Conservation (phyloP, 1,140 invertebrate species). For the Caenorhabditis latens region DNA sequence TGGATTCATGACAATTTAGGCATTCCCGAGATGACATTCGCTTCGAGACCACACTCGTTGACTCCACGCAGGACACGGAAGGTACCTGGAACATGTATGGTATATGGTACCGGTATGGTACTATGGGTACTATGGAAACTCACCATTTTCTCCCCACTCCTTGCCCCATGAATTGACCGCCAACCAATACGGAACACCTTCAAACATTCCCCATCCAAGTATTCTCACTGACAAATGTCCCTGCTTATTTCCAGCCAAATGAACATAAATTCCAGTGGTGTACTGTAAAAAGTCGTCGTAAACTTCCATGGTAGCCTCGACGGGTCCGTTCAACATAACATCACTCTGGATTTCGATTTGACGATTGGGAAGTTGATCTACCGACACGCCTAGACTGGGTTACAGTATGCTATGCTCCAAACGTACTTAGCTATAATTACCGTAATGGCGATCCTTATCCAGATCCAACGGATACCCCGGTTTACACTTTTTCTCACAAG, state of each 20-base stretch:
- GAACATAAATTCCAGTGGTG: conserved; percentile 88
- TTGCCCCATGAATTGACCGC: conserved; percentile 84
- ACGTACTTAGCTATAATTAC: conserved; percentile 77
- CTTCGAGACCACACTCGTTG: conserved; percentile 90
- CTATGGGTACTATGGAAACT: conserved; percentile 65
- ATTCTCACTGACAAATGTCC: conserved; percentile 92
- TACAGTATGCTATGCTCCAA: too few species aligned
- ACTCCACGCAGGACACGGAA: conserved; percentile 89
- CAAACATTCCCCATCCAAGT: conserved; percentile 88
- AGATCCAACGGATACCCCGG: conserved; percentile 80
- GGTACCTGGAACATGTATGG: conserved; percentile 42
- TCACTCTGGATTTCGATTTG: conserved; percentile 86
- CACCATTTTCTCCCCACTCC: conserved; percentile 80
- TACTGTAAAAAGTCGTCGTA: conserved; percentile 89
- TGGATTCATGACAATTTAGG: conserved; percentile 79
- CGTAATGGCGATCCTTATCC: conserved; percentile 85
- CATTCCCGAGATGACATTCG: conserved; percentile 84
- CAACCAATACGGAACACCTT: conserved; percentile 87
- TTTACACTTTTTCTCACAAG: conserved; percentile 72
- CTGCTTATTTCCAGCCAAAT: conserved; percentile 83
- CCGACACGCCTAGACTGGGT: conserved; percentile 80
- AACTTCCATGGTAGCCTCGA: conserved; percentile 90
- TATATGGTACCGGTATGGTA: neutral
- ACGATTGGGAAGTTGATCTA: conserved; percentile 83
- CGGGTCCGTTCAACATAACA: conserved; percentile 89